A percentile compares a stretch with the other conserved stretches of the same genome.
Evolutionary conservation across 2,113 vertebrate species (phyloP).

Genomic region (Diphyllodes magnificus): DNA sequence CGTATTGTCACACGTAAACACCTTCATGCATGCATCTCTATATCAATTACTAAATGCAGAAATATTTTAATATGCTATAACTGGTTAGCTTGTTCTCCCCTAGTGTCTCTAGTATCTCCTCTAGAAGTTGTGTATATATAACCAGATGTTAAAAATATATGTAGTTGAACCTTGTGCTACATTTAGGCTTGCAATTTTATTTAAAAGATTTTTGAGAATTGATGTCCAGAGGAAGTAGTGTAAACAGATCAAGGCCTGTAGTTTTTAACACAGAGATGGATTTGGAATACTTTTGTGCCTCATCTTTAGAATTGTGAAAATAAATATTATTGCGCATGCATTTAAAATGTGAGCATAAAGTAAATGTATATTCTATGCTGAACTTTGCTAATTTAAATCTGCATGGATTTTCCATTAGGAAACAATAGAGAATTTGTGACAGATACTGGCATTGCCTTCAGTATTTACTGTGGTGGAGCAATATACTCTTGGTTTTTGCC

Average conservation of each 20-base stretch:
- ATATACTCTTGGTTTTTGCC: neutral
- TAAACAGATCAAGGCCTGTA: neutral
- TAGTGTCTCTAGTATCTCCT: neutral
- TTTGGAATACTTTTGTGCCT: neutral
- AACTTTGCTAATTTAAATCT: neutral
- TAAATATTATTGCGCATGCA: neutral
- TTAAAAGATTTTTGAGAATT: neutral
- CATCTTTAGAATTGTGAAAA: neutral
- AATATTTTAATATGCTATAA: neutral
- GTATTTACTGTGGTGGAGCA: neutral
- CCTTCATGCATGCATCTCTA: neutral
- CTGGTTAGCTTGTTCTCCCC: neutral
- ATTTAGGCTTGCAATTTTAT: neutral
- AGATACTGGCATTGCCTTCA: neutral
- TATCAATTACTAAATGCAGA: neutral
- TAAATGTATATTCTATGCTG: neutral
- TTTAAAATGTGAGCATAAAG: neutral
- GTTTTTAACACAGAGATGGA: neutral
- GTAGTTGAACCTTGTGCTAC: neutral
- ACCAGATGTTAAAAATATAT: neutral
- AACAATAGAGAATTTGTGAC: neutral
- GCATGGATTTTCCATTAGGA: neutral
- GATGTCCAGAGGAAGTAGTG: neutral
- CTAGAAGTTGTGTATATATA: neutral
- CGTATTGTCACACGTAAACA: neutral